Evolutionary conservation across 2,888 invertebrate genomes (phyloP), one percentile per base, ranked within the genome.

Genomic region (Apamea sordens): DNA sequence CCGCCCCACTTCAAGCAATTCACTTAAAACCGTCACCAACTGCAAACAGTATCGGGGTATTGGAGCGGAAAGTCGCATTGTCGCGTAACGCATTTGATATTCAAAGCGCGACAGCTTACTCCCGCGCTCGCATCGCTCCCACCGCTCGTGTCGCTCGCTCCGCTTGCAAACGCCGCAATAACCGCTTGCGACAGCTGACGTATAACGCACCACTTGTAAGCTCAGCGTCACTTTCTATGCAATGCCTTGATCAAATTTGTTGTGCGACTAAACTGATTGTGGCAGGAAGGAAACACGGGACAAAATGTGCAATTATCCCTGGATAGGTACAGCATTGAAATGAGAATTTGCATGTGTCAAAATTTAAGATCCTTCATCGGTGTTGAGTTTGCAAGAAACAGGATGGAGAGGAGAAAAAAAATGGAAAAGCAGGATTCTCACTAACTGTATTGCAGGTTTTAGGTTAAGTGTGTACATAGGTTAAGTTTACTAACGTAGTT

Each of bases 101-200:
- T 86, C 74, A 82, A 73, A 82, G 86, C 53, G 63, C 50, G 76
- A 53, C 82, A 82, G 77, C 77, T 82, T 84, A 77, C 61, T 86
- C 74, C 74, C 72, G 63, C 21, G 76, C 70, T 83, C 76, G 69
- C 84, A 71, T 71, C 61, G 61, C 67, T 61, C 77, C 18, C 50
- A 11, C 50, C 50, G 56, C 63, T 82, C 50, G 63, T 41, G 15
- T 41, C 50, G 56, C 63, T 77, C 50, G 68, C 71, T 84, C 10
- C 72, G 83, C 65, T 76, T 82, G 61, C 73, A 75, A 84, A 65
- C n/a, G n/a, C 72, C n/a, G 77, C 75, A 78, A 86, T 78, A 78
- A 78, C 76, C 86, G 63, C 76, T 68, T 86, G 73, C 84, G 78
- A 83, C 86, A 71, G 83, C 44, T 84, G 78, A 82, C 67, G 76